These are phyloP conservation scores for Adrianichthys oophorus DNA, from an alignment of 2,797 vertebrate genomes.

Conservation along the genomic window DNA sequence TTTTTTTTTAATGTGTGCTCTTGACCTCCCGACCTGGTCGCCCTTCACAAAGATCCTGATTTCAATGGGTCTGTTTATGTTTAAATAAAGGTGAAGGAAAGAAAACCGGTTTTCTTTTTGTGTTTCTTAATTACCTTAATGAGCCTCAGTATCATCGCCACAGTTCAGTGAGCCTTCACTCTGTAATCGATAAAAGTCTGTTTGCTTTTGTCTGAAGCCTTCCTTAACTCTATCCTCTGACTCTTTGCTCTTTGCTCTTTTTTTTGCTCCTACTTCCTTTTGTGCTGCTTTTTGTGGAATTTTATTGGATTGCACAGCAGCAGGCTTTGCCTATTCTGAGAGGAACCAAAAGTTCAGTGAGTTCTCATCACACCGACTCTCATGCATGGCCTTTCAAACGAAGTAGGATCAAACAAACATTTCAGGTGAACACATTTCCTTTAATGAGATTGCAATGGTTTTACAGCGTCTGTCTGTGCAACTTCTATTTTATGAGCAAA, in stretches of 20 bases:
- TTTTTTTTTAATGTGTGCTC: too few species aligned
- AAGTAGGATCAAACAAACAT: too few species aligned
- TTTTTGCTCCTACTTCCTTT: not conserved
- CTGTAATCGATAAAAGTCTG: conserved; percentile 17
- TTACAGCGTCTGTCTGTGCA: too few species aligned
- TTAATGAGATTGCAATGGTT: too few species aligned
- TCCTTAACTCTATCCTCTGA: conserved; percentile 12
- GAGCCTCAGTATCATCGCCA: not conserved
- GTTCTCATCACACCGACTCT: conserved; percentile 4
- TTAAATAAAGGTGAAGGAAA: too few species aligned
- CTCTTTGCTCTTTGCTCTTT: conserved; percentile 3
- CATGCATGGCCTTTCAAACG: not conserved
- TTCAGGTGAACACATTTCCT: too few species aligned
- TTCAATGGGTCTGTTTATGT: too few species aligned
- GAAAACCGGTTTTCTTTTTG: not conserved
- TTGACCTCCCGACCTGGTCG: too few species aligned
- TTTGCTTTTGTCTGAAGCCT: conserved; percentile 11
- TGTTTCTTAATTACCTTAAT: not conserved
- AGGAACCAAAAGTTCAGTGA: conserved; percentile 4
- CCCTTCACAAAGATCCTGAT: too few species aligned
- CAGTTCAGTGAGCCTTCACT: not conserved
- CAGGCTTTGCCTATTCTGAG: not conserved
- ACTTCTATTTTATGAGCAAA: too few species aligned
- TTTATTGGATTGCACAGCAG: conserved; percentile 20
- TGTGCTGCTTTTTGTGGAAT: conserved; percentile 8